Conservation (phyloP, 2,113 vertebrate genomes). For the Arenaria interpres region DNA sequence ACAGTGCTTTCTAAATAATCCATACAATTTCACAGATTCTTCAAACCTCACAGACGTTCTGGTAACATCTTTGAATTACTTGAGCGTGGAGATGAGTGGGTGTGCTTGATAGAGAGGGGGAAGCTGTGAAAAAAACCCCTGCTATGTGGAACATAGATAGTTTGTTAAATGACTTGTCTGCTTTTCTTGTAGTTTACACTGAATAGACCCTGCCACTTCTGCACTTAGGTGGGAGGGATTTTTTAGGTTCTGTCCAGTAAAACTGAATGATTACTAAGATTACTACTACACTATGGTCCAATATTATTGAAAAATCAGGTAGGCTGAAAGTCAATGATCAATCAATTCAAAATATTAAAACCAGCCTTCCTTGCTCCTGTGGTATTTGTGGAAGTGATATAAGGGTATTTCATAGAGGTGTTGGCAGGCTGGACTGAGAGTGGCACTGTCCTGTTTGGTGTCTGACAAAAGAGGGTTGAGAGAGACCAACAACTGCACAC, state of each 20-base stretch:
- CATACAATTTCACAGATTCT: background rate
- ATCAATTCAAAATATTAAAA: background rate
- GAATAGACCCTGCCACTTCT: background rate
- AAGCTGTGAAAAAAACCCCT: background rate
- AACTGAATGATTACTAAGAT: background rate
- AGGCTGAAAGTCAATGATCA: background rate
- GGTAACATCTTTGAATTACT: slow-evolving; percentile 23
- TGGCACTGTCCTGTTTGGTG: background rate
- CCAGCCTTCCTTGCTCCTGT: background rate
- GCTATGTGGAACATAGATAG: background rate
- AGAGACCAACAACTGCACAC: background rate
- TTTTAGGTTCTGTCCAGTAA: background rate
- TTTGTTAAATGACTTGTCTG: background rate
- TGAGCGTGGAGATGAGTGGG: background rate
- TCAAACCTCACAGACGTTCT: slow-evolving; percentile 2
- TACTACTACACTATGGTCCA: background rate
- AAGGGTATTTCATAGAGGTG: fast-evolving
- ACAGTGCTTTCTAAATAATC: background rate
- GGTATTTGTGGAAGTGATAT: background rate
- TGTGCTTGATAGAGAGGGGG: background rate
- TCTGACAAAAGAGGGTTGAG: background rate
- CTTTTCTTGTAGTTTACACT: background rate
- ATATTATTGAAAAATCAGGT: background rate
- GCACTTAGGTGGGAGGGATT: background rate
- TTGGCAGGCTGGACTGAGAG: background rate